phyloP scores from a whole-genome alignment of 2,888 invertebrate genomes.

The Oxyscelio sp. region DNA sequence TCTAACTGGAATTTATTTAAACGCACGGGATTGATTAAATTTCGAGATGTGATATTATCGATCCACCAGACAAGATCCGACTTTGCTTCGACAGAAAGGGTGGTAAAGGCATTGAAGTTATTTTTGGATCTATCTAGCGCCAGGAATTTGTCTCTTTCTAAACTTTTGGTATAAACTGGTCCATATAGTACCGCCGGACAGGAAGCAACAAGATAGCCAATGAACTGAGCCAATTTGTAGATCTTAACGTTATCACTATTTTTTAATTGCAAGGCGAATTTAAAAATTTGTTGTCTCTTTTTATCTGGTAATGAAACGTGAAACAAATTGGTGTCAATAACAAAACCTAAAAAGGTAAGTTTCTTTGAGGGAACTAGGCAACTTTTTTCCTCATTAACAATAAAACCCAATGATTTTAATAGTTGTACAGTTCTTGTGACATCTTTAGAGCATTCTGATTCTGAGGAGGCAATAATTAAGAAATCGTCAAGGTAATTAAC shows the following conservation, averaged over 20 bases:
- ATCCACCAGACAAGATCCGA: background rate
- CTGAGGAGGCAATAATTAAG: slow-evolving; percentile 31
- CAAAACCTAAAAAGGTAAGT: slow-evolving; percentile 50
- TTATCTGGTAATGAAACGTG: slow-evolving; percentile 12
- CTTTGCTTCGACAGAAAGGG: background rate
- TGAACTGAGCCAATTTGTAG: too few relatives aligned
- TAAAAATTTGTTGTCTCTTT: slow-evolving; percentile 20
- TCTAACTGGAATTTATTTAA: background rate
- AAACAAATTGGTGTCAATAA: slow-evolving; percentile 25
- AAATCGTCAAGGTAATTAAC: slow-evolving; percentile 21
- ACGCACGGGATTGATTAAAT: background rate
- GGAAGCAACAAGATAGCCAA: background rate
- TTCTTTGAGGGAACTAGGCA: slow-evolving; percentile 17
- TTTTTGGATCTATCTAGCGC: background rate
- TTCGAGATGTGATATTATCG: background rate
- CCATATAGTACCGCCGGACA: slow-evolving; percentile 40
- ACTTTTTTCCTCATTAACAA: slow-evolving; percentile 42
- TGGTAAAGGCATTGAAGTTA: slow-evolving; percentile 1
- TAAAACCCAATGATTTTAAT: background rate
- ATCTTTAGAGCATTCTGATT: slow-evolving; percentile 38
- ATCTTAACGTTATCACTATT: slow-evolving; percentile 1
- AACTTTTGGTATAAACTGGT: slow-evolving; percentile 31
- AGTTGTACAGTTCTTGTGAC: background rate
- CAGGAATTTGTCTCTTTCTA: too few relatives aligned
- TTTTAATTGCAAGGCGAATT: background rate